Conservation (phyloP, 2,797 vertebrate genomes). For the Propithecus perrieri region DNA sequence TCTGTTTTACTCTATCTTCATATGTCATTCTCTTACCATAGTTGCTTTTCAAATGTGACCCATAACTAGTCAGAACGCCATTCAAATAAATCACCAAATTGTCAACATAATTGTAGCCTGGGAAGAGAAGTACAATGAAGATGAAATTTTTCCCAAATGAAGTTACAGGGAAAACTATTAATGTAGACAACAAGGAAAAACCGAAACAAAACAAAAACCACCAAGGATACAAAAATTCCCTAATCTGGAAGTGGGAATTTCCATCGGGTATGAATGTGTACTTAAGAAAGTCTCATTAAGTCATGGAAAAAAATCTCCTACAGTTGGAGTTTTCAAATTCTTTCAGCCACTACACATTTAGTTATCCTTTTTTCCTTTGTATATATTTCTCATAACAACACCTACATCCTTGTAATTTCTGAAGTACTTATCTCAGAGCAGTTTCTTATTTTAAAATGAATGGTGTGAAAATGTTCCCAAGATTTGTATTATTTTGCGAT, state of each 20-base stretch:
- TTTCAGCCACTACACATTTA: conserved; percentile 53
- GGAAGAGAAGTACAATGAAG: conserved; percentile 13
- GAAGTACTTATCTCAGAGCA: conserved; percentile 49
- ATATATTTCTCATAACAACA: conserved; percentile 75
- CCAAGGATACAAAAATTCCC: conserved; percentile 52
- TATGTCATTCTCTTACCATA: conserved; percentile 51
- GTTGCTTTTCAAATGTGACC: conserved; percentile 51
- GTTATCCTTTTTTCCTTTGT: conserved; percentile 50
- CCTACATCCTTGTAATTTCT: conserved; percentile 65
- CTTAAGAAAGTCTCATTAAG: conserved; percentile 70
- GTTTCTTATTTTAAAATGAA: conserved; percentile 73
- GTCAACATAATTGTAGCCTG: conserved; percentile 44
- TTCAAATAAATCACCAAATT: conserved; percentile 48
- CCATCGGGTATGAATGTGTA: conserved; percentile 50
- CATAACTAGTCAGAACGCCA: conserved; percentile 32
- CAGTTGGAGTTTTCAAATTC: conserved; percentile 72
- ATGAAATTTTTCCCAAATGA: conserved; percentile 62
- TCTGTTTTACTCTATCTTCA: conserved; percentile 49
- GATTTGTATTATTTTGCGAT: conserved; percentile 69
- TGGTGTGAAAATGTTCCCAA: conserved; percentile 73
- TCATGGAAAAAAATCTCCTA: conserved; percentile 70
- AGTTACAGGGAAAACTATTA: conserved; percentile 36
- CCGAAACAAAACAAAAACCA: neutral
- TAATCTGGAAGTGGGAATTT: conserved; percentile 74
- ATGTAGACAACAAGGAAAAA: neutral